Conservation (phyloP, 2,888 invertebrate species). For the Halictus ligatus region DNA sequence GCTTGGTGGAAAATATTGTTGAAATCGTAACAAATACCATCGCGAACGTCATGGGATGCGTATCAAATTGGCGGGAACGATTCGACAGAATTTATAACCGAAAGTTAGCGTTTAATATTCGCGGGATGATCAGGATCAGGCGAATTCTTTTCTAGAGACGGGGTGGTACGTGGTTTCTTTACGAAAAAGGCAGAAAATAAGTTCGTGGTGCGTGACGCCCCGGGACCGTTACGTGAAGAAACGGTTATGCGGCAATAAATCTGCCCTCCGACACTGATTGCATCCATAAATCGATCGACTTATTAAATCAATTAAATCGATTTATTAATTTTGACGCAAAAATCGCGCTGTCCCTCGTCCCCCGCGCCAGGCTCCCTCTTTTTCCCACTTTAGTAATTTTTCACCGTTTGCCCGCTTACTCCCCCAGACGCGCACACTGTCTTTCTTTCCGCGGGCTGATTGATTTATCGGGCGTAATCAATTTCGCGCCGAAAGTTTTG, state of each 20-base stretch:
- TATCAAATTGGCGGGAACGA: neutral
- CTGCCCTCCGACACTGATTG: conserved; percentile 63
- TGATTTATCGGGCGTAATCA: conserved; percentile 70
- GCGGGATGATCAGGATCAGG: neutral
- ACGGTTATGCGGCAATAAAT: conserved; percentile 51
- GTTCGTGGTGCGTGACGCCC: conserved; percentile 29
- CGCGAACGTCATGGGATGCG: no score
- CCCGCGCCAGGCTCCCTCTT: neutral
- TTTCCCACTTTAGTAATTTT: neutral
- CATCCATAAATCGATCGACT: conserved; percentile 71
- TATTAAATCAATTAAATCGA: conserved; percentile 73
- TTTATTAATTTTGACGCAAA: conserved; percentile 68
- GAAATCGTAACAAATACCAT: neutral
- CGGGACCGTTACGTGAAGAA: conserved; percentile 60
- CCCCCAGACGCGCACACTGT: neutral
- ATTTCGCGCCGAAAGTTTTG: conserved; percentile 71
- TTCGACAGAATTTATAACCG: conserved; percentile 6
- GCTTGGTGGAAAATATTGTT: neutral
- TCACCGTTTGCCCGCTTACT: neutral
- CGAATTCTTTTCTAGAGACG: neutral
- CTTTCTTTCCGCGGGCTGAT: conserved; percentile 49
- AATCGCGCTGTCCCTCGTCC: conserved; percentile 44
- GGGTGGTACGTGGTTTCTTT: neutral
- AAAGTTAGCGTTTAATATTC: conserved; percentile 11
- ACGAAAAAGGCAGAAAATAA: conserved; percentile 35